Evolutionary conservation across 2,797 vertebrate genomes (phyloP).

Genomic region (Rhinichthys osculus): DNA sequence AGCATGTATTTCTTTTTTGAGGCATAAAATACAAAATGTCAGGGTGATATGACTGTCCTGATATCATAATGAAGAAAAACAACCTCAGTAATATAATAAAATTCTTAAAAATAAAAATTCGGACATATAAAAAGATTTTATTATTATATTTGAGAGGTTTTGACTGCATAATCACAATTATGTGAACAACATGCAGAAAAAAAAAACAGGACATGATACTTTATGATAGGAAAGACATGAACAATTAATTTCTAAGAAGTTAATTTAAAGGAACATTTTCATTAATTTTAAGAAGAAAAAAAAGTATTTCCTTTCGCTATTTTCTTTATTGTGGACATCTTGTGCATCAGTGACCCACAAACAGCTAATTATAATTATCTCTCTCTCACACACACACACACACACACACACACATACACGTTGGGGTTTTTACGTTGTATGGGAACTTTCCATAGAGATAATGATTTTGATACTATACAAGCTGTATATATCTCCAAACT

Average conservation of each 20-base stretch:
- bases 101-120: neutral
- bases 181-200: neutral
- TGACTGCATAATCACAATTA: neutral
- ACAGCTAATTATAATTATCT: too few relatives aligned
- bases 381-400: neutral
- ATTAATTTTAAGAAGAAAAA: neutral
- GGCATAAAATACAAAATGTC: neutral
- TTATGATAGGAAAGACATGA: neutral
- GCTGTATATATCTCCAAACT: too few relatives aligned
- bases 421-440: too few relatives aligned
- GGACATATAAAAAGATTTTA: too few relatives aligned
- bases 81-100: neutral
- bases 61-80: neutral
- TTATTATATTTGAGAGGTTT: too few relatives aligned
- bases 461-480: too few relatives aligned
- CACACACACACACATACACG: neutral
- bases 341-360: too few relatives aligned
- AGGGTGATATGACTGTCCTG: neutral
- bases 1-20: neutral
- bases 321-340: too few relatives aligned
- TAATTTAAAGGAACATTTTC: neutral
- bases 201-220: neutral
- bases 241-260: neutral
- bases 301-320: neutral
- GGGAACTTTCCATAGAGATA: too few relatives aligned